A percentile compares a stretch with the other conserved stretches of the same genome.
Evolutionary conservation across 2,113 vertebrate species (phyloP).

Genomic region (Odocoileus hemionus): DNA sequence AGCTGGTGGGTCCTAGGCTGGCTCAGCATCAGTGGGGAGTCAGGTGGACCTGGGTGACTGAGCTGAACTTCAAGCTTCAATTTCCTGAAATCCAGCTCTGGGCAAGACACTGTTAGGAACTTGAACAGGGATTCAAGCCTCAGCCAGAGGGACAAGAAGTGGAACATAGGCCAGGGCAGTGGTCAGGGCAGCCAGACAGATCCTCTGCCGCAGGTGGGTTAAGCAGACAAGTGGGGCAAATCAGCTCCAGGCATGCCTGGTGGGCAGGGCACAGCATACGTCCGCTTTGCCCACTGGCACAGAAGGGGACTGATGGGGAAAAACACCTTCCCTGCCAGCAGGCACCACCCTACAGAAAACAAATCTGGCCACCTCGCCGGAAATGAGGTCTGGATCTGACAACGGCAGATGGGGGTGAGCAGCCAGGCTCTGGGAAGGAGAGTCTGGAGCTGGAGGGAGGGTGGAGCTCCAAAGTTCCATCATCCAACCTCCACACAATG

Average conservation of each 20-base stretch:
- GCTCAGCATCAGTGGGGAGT: neutral
- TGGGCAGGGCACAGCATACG: accelerated
- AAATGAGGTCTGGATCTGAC: neutral
- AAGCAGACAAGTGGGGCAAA: neutral
- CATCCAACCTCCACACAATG: neutral
- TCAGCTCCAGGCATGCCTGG: neutral
- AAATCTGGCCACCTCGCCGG: neutral
- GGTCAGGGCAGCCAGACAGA: neutral
- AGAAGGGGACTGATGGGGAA: neutral
- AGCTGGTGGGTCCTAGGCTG: neutral
- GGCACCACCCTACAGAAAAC: neutral
- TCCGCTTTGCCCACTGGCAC: neutral
- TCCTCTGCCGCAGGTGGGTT: neutral
- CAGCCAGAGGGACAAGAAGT: too few species aligned
- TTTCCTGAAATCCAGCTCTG: neutral
- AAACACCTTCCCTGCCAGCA: neutral
- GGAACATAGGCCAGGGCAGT: neutral
- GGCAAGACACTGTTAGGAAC: neutral
- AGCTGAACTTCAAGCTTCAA: neutral
- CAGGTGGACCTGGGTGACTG: neutral
- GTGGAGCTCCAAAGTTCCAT: neutral
- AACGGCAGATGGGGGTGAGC: accelerated
- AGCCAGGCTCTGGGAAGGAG: neutral
- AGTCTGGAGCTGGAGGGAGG: neutral
- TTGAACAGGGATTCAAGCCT: neutral